Conservation (phyloP, 2,797 vertebrate genomes). For the Loris lydekkerianus region DNA sequence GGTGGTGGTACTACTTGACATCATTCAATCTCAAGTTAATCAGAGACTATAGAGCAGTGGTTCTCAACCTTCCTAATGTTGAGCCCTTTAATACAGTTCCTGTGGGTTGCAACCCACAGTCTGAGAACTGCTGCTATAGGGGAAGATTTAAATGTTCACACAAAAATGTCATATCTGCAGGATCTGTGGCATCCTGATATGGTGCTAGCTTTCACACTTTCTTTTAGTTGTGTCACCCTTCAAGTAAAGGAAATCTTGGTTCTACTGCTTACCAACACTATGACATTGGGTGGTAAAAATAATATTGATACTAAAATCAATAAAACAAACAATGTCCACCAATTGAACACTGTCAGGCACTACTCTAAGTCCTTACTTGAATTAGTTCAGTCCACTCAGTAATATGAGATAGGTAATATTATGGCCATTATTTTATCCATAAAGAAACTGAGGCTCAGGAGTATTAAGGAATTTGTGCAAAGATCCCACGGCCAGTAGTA, state of each 20-base stretch:
- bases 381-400: neutral
- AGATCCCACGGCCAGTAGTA: neutral
- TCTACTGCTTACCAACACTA: neutral
- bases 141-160: neutral
- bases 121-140: neutral
- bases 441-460: slow-evolving; percentile 26
- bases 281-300: neutral
- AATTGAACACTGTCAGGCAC: neutral
- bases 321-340: neutral
- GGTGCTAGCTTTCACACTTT: neutral
- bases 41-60: neutral
- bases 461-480: neutral
- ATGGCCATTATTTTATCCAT: neutral
- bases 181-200: neutral
- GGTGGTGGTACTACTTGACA: neutral
- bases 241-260: slow-evolving; percentile 12
- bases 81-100: no score
- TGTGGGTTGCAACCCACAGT: no score
- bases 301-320: neutral
- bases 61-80: no score
- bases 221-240: neutral
- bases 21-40: slow-evolving; percentile 24
- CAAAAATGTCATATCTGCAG: neutral
- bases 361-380: neutral
- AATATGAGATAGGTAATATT: neutral